Percentiles rank a stretch among this genome's conserved stretches.
phyloP scores from a whole-genome alignment of 1,140 invertebrate genomes.

The Protaetia brevitarsis region DNA sequence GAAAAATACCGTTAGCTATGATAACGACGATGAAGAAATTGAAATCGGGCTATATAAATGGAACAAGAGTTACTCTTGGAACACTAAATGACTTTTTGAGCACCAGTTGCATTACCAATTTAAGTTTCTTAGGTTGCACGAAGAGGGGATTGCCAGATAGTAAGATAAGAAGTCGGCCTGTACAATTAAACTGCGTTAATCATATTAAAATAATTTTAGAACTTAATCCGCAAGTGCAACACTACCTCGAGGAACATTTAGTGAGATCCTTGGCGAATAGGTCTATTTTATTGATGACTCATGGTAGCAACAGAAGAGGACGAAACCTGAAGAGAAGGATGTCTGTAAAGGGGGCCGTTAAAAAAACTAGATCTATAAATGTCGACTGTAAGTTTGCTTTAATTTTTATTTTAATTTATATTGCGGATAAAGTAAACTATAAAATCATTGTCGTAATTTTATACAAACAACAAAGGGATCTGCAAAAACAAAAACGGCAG shows the following conservation, averaged over 20 bases:
- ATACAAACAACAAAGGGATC: constrained; percentile 9
- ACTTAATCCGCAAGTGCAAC: constrained; percentile 77
- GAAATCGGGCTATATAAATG: constrained; percentile 98
- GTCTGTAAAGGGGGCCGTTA: constrained; percentile 82
- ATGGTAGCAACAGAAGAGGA: constrained; percentile 48
- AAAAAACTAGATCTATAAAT: constrained; percentile 82
- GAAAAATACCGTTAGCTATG: constrained; percentile 88
- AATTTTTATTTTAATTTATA: no score
- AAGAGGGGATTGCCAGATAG: constrained; percentile 87
- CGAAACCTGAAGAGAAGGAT: constrained; percentile 65
- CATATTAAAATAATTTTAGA: no score
- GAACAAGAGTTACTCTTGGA: constrained; percentile 91
- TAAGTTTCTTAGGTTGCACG: constrained; percentile 89
- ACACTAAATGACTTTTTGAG: constrained; percentile 88
- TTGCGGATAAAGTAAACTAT: no score
- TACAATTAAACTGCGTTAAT: background rate
- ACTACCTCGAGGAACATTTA: constrained; percentile 85
- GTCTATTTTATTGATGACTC: constrained; percentile 57
- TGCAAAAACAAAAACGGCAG: no score
- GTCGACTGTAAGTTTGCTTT: constrained; percentile 75
- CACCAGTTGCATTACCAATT: constrained; percentile 93
- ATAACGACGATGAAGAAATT: constrained; percentile 97
- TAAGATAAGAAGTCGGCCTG: no score
- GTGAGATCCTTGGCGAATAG: constrained; percentile 73
- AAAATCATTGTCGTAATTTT: constrained; percentile 26